Conservation (phyloP, 2,113 vertebrate genomes). For the Siphamia tubifer region DNA sequence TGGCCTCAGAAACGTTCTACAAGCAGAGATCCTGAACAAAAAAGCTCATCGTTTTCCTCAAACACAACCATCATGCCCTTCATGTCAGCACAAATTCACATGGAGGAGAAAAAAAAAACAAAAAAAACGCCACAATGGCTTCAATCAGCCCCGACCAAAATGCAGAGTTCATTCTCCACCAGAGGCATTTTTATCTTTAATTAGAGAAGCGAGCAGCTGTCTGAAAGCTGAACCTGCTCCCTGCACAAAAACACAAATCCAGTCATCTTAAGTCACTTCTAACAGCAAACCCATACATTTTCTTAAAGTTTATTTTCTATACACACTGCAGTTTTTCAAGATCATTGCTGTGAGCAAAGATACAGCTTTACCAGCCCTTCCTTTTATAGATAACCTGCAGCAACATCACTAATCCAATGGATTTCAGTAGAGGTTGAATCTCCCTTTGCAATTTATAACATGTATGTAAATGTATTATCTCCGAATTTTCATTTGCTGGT, state of each 20-base stretch:
- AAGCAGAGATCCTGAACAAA: not conserved
- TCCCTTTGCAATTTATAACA: too few species aligned
- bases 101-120: too few species aligned
- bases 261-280: slow-evolving; percentile 7
- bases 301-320: not conserved
- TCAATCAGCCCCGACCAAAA: slow-evolving; percentile 52
- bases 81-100: slow-evolving; percentile 11
- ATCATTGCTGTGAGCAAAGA: too few species aligned
- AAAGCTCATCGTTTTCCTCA: not conserved
- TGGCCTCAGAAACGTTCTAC: not conserved
- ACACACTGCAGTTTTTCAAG: too few species aligned
- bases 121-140: slow-evolving; percentile 50
- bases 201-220: slow-evolving; percentile 74
- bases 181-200: slow-evolving; percentile 67
- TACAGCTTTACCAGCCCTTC: too few species aligned
- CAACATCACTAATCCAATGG: too few species aligned
- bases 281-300: slow-evolving; percentile 26
- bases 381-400: too few species aligned
- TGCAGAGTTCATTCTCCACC: slow-evolving; percentile 62
- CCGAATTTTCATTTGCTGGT: too few species aligned
- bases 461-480: too few species aligned
- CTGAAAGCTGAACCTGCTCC: slow-evolving; percentile 51
- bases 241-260: slow-evolving; percentile 23
- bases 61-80: slow-evolving; percentile 9
- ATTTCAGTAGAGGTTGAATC: too few species aligned